A percentile compares a stretch with the other conserved stretches of the same genome.
phyloP scores from a whole-genome alignment of 2,113 vertebrate species.

The Heloderma charlesbogerti region DNA sequence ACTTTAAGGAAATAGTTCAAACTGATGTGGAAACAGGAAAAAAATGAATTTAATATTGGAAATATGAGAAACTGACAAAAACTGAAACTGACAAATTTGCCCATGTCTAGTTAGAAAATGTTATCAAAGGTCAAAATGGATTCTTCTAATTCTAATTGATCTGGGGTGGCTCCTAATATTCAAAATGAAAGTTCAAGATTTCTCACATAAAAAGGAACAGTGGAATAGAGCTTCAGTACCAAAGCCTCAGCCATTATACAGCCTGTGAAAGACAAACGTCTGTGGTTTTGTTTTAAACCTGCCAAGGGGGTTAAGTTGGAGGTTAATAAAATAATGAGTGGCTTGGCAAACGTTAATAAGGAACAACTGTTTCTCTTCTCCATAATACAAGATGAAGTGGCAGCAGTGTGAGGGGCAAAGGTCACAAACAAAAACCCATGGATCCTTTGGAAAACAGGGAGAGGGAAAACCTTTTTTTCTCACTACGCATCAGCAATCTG shows the following conservation, averaged over 20 bases:
- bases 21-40: too few relatives aligned
- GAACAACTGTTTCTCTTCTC: background rate
- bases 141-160: background rate
- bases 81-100: too few relatives aligned
- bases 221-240: too few relatives aligned
- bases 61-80: background rate
- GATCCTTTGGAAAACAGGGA: too few relatives aligned
- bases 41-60: too few relatives aligned
- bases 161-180: background rate
- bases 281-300: background rate
- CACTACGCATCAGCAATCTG: background rate
- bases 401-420: background rate
- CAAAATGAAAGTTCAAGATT: background rate
- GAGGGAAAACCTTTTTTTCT: too few relatives aligned
- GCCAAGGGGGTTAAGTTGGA: conserved; percentile 14
- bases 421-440: background rate
- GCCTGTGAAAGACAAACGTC: background rate
- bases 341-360: background rate
- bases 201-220: background rate
- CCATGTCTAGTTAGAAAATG: too few relatives aligned
- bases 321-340: conserved; percentile 28
- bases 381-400: background rate
- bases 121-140: background rate
- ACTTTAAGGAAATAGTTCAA: too few relatives aligned
- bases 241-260: background rate